Evolutionary conservation across 2,113 vertebrate species (phyloP), one percentile per base, ranked within the genome.

Genomic region (Rissa tridactyla): DNA sequence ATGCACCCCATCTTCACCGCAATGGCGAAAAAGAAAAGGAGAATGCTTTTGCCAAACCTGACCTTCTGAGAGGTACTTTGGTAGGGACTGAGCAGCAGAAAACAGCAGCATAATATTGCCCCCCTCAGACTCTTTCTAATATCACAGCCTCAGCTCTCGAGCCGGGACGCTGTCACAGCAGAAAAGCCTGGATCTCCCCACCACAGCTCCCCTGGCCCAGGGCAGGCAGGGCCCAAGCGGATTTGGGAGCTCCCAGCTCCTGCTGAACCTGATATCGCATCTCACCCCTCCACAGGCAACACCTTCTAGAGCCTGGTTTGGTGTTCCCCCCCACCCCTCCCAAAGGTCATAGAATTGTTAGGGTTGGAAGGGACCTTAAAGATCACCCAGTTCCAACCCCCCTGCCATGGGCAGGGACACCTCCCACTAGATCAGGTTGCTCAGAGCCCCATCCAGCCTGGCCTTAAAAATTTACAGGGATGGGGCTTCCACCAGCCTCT

Each of bases 31-130:
- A n/a, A 34, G 13, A 66, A 79, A 54, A 8, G 5, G 25, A 73
- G 23, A 61, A 44, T 0, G 5, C 8, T 68, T 79, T 66, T 71
- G 10, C 34, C 52, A 47, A 71, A 55, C 16, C 32, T 13, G 13
- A 13, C 29, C n/a, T 40, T 32, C 46, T 65, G 14, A 11, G 15
- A n/a, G 64, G 4, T 10, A 1, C 42, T 51, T 57, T 0, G 2
- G 32, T 36, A 29, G 23, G 70, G 66, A n/a, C 16, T 5, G 46
- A 87, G 87, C 34, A 62, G 42, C 51, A 44, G 51, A 8, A 51
- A 58, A 38, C 60, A 66, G 40, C 79, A 76, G 90, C 32, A 5
- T 70, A 34, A 78, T 5, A 71, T 95, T 92, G 96, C 95, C 96
- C 83, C 69, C 96, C 46, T 94, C 93, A 90, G 94, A 62, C 91